Evolutionary conservation across 1,140 invertebrate genomes (phyloP), one percentile per base, ranked within the genome.

Genomic region (Anastatus disparis): DNA sequence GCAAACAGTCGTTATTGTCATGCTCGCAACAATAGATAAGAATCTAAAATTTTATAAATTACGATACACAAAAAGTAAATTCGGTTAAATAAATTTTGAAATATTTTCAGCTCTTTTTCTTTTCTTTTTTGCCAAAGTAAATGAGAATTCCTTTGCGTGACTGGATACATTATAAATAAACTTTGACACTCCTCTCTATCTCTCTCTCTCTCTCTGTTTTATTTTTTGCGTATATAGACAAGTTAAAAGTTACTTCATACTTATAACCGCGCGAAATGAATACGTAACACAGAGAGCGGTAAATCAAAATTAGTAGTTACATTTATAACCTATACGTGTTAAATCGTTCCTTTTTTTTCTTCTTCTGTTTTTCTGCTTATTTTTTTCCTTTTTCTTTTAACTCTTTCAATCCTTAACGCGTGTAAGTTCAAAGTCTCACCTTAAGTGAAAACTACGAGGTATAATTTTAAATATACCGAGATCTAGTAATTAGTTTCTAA

Each of bases 291-390:
- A 24, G 26, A 52, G 50, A 8, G 38, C 4, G 15, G 24, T 44
- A 61, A 69, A 69, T 53, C 22, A 53, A 62, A 69, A 61, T 69
- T 62, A 50, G 27, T 59, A 24, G 56, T n/a, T 13, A 15, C 20
- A 52, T 48, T 40, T 52, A 58, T 58, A 52, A 68, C 42, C 10
- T 13, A 29, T 26, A 59, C 26, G 29, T n/a, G 26, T 24, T 22
- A 48, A n/a, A n/a, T n/a, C 27, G 22, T 31, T 52, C 31, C 31
- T 20, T 13, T 22, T 22, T 48, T 13, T 46, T 38, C n/a, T n/a
- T n/a, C n/a, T n/a, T n/a, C n/a, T n/a, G n/a, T n/a, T n/a, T n/a
- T n/a, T n/a, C n/a, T n/a, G n/a, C n/a, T n/a, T n/a, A n/a, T n/a
- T n/a, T n/a, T n/a, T n/a, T n/a, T n/a, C n/a, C n/a, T n/a, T n/a